Evolutionary conservation across 2,113 vertebrate species (phyloP).

Genomic region (Cyanoliseus patagonus): DNA sequence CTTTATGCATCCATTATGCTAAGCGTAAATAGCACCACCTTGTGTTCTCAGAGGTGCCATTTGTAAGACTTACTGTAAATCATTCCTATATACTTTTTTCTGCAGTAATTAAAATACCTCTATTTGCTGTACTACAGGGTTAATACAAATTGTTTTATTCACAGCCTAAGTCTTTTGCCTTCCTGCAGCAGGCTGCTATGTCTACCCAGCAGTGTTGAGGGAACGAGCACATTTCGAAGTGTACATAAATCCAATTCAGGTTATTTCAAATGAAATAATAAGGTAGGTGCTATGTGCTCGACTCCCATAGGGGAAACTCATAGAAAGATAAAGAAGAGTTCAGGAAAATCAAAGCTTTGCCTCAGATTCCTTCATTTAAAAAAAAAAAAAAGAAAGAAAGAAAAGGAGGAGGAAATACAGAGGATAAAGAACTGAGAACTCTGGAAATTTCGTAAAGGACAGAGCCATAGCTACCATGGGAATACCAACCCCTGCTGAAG

Average conservation of each 20-base stretch:
- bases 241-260: constrained; percentile 15
- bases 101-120: constrained; percentile 38
- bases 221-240: constrained; percentile 26
- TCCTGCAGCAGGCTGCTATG: neutral
- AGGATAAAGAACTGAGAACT: neutral
- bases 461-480: neutral
- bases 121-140: constrained; percentile 24
- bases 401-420: neutral
- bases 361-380: neutral
- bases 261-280: constrained; percentile 44
- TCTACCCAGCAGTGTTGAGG: constrained; percentile 18
- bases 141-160: constrained; percentile 63
- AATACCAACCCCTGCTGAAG: neutral
- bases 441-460: neutral
- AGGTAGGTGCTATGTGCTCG: neutral
- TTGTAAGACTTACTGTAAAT: neutral
- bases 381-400: no score
- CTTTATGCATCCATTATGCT: rapidly evolving
- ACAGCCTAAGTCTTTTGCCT: constrained; percentile 37
- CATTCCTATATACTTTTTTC: neutral
- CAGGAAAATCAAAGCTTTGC: neutral
- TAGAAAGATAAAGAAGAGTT: neutral
- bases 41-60: neutral
- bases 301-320: neutral
- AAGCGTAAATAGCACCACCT: constrained; percentile 44